Base-by-base conservation (phyloP, 1,140 invertebrate genomes). In the Choristoneura fumiferana region DNA sequence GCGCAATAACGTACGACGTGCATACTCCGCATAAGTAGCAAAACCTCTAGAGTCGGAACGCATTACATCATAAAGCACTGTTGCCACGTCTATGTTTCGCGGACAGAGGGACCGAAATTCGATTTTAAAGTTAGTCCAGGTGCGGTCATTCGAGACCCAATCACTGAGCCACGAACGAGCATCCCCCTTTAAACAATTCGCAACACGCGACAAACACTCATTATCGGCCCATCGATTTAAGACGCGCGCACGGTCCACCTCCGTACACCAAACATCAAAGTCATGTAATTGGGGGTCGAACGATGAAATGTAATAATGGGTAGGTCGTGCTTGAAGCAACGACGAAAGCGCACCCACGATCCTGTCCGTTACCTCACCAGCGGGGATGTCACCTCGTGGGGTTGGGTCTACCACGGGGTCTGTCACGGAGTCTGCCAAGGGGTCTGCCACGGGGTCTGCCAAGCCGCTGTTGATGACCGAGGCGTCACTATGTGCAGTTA, bases 61-160 rank as follows among this genome's bases (percentile, higher is more conserved):
- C 63, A 65, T 65, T 12, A 62, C 63, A 9, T 62, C 63, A 45
- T 22, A 60, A 5, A 64, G 18, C 1, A 64, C 43, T 8, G 18
- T 40, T 12, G 62, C 62, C 0, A 43, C 33, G 17, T 64, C 39
- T 10, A 33, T 33, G 9, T 52, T 61, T 36, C 39, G 22, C 1
- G 58, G 56, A 12, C 60, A 67, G 4, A 67, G 39, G 0, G 65
- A 52, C 4, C 33, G 29, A 45, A 63, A 67, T 18, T 67, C 60
- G 0, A 12, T 1, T 29, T 67, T 63, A 33, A 67, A 63, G 43
- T 63, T 60, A 2, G 5, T 34, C 58, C 61, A 67, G 4, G 38
- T 52, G 12, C 61, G 57, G 35, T 67, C 61, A 33, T 22, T 58
- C 0, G 58, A 58, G 6, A 63, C 52, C 65, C 58, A 67, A 9